Percentiles rank a stretch among this genome's conserved stretches.
Evolutionary conservation across 1,140 invertebrate genomes (phyloP).

Genomic region (Brachionus sp.): DNA sequence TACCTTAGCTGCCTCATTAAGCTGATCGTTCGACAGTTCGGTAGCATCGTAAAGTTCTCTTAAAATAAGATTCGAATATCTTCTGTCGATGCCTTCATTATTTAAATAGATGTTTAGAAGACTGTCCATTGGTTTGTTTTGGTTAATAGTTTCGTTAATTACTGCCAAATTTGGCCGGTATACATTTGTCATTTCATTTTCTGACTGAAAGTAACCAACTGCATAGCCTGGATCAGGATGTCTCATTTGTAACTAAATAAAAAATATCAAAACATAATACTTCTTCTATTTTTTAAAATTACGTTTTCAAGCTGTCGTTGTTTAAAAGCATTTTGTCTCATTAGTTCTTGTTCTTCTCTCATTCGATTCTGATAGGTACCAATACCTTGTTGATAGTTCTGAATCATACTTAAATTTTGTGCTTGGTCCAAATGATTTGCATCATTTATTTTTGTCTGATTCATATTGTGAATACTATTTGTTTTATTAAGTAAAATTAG

Average conservation of each 20-base stretch:
- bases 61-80: conserved; percentile 39
- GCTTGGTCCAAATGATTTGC: not conserved
- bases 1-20: conserved; percentile 27
- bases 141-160: not conserved
- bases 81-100: conserved; percentile 38
- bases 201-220: not conserved
- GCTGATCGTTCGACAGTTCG: conserved; percentile 10
- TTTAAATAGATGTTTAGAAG: conserved; percentile 40
- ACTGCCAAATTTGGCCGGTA: not conserved
- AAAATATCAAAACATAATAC: not conserved
- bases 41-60: conserved; percentile 35
- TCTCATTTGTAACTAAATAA: not conserved
- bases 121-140: conserved; percentile 8
- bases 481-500: conserved; percentile 40
- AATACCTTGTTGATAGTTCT: not conserved
- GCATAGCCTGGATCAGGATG: not conserved
- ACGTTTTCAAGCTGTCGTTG: not conserved
- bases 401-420: not conserved
- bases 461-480: conserved; percentile 21
- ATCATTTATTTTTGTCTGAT: not conserved
- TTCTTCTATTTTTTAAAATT: not conserved
- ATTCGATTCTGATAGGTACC: not conserved
- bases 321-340: conserved; percentile 4
- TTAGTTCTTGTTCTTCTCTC: conserved; percentile 3
- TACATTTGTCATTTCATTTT: not conserved